phyloP scores from a whole-genome alignment of 1,140 invertebrate genomes.

The Drosophila kohkoa region DNA sequence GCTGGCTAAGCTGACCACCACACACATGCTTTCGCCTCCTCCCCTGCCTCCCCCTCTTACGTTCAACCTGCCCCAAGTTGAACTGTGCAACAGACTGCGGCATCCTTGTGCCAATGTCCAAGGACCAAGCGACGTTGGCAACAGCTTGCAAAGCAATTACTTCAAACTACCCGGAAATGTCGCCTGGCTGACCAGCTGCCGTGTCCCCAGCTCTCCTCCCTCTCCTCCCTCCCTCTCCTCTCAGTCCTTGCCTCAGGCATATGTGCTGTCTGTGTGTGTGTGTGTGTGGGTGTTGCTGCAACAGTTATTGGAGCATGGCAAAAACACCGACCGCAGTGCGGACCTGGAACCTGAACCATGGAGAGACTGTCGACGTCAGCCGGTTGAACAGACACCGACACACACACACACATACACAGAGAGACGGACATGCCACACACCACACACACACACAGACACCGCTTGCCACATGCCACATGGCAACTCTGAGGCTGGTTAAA shows the following conservation, averaged over 20 bases:
- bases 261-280: constrained; percentile 29
- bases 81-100: constrained; percentile 48
- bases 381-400: constrained; percentile 25
- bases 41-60: no score
- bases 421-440: constrained; percentile 10
- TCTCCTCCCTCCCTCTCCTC: no score
- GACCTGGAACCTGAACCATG: constrained; percentile 14
- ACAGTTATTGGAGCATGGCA: constrained; percentile 66
- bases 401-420: background rate
- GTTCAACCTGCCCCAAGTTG: background rate
- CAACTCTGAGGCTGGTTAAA: constrained; percentile 66
- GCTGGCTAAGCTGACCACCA: constrained; percentile 72
- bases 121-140: constrained; percentile 48
- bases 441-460: background rate
- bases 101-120: constrained; percentile 36
- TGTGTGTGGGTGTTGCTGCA: constrained; percentile 47
- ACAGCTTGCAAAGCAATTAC: constrained; percentile 81
- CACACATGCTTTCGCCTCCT: constrained; percentile 35
- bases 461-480: constrained; percentile 32
- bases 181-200: constrained; percentile 61
- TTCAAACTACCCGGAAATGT: constrained; percentile 81
- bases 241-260: constrained; percentile 7
- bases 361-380: constrained; percentile 36
- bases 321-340: constrained; percentile 48
- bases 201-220: background rate